Conservation (phyloP, 2,113 vertebrate species). For the Boleophthalmus pectinirostris region DNA sequence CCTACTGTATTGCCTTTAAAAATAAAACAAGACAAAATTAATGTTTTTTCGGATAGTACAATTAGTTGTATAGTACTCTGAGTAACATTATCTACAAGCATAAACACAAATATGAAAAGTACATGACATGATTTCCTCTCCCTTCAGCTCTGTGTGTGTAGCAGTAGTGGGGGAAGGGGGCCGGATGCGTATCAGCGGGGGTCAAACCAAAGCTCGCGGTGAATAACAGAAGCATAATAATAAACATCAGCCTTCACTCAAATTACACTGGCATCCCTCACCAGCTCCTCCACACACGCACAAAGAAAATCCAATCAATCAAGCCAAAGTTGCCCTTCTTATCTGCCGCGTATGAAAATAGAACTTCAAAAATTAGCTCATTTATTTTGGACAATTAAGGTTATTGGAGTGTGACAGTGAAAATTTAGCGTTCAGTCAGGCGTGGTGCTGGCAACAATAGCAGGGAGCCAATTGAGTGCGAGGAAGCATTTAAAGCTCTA, state of each 20-base stretch:
- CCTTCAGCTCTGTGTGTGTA: conserved; percentile 26
- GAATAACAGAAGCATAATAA: conserved; percentile 73
- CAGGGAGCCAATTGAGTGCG: conserved; percentile 83
- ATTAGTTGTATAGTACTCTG: too few species aligned
- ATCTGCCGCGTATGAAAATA: conserved; percentile 91
- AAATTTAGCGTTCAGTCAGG: conserved; percentile 89
- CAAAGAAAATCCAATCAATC: conserved; percentile 92
- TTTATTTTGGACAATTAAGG: conserved; percentile 99
- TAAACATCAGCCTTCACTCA: conserved; percentile 75
- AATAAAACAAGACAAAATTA: too few species aligned
- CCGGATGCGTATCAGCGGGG: conserved; percentile 72
- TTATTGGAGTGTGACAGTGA: conserved; percentile 99
- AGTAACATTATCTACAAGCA: neutral
- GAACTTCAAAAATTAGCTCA: conserved; percentile 99
- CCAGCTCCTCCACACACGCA: conserved; percentile 47
- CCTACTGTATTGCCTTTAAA: too few species aligned
- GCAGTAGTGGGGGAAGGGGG: conserved; percentile 51
- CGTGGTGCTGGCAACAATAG: conserved; percentile 84
- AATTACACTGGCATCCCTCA: conserved; percentile 70
- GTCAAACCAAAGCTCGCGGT: conserved; percentile 68
- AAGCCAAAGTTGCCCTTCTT: conserved; percentile 80
- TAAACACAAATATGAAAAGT: neutral
- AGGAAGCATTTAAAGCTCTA: conserved; percentile 90
- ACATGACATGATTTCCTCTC: conserved; percentile 19
- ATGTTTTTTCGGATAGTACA: too few species aligned